Conservation (phyloP, 2,888 invertebrate genomes). For the Cryptus viduatorius region DNA sequence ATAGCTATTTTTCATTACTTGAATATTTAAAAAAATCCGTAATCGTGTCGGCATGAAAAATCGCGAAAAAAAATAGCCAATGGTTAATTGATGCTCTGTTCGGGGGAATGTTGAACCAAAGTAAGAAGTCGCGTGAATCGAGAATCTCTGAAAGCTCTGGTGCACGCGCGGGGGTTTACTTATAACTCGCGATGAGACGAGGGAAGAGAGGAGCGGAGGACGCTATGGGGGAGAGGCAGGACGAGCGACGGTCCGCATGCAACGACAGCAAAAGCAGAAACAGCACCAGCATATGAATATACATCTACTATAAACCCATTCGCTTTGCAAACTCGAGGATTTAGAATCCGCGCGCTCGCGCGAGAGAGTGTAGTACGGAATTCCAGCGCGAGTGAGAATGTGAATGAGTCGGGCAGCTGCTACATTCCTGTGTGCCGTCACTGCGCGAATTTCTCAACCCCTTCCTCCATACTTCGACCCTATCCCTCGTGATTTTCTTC, state of each 20-base stretch:
- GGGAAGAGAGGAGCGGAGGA: not conserved
- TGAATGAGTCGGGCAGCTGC: conserved; percentile 84
- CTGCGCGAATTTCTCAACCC: conserved; percentile 71
- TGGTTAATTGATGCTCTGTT: not conserved
- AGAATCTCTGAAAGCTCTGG: not conserved
- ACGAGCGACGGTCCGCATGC: conserved; percentile 21
- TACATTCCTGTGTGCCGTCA: conserved; percentile 82
- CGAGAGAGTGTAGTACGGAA: conserved; percentile 77
- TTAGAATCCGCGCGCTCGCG: conserved; percentile 62
- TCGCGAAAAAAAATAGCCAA: not conserved
- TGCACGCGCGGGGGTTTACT: conserved; percentile 41
- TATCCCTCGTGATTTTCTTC: conserved; percentile 59
- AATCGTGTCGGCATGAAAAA: not conserved
- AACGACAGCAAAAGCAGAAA: conserved; percentile 18
- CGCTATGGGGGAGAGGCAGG: conserved; percentile 39
- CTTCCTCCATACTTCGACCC: not conserved
- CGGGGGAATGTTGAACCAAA: not conserved
- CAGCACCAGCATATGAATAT: conserved; percentile 14
- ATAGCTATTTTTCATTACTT: too few species aligned
- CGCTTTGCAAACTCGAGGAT: conserved; percentile 33
- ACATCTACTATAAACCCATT: conserved; percentile 15
- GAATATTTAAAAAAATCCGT: not conserved
- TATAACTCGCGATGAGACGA: conserved; percentile 40
- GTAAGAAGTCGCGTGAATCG: not conserved
- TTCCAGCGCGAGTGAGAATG: conserved; percentile 80